These are phyloP conservation scores for Dipodomys merriami DNA, from an alignment of 2,113 vertebrate genomes.

Conservation along the genomic window DNA sequence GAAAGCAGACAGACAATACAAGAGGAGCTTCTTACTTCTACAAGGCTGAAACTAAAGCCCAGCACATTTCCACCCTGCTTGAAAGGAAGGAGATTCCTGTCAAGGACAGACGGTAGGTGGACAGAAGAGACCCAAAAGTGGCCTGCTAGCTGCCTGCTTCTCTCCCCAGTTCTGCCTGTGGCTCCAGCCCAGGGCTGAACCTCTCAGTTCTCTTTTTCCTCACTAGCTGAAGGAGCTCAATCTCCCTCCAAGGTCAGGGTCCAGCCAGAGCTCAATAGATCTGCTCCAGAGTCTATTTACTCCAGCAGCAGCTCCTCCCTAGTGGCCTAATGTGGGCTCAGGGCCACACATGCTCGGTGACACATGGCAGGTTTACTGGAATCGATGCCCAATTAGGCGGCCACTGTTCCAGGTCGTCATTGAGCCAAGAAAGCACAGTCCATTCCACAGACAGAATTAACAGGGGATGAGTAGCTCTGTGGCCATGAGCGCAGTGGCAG, in stretches of 20 bases:
- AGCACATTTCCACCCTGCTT: background rate
- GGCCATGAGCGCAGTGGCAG: background rate
- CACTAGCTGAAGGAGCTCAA: background rate
- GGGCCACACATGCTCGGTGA: rapidly evolving
- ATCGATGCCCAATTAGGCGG: background rate
- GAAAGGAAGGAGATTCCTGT: background rate
- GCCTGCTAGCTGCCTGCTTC: background rate
- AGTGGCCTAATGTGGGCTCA: too few species aligned
- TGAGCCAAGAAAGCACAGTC: conserved; percentile 53
- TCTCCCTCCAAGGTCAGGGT: background rate
- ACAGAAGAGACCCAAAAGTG: background rate
- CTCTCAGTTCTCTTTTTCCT: background rate
- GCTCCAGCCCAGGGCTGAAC: background rate
- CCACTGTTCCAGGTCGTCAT: background rate
- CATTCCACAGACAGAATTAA: background rate
- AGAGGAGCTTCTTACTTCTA: background rate
- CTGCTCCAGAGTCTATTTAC: background rate
- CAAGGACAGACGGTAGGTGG: background rate
- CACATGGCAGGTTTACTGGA: background rate
- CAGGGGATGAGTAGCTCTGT: background rate
- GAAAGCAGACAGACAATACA: background rate
- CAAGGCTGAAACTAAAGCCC: rapidly evolving
- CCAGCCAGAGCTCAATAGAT: too few species aligned
- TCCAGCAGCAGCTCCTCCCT: too few species aligned
- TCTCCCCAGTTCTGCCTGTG: background rate